Percentiles rank a stretch among this genome's conserved stretches.
Conservation (phyloP, 2,113 vertebrate genomes). For the Lanius ludovicianus region DNA sequence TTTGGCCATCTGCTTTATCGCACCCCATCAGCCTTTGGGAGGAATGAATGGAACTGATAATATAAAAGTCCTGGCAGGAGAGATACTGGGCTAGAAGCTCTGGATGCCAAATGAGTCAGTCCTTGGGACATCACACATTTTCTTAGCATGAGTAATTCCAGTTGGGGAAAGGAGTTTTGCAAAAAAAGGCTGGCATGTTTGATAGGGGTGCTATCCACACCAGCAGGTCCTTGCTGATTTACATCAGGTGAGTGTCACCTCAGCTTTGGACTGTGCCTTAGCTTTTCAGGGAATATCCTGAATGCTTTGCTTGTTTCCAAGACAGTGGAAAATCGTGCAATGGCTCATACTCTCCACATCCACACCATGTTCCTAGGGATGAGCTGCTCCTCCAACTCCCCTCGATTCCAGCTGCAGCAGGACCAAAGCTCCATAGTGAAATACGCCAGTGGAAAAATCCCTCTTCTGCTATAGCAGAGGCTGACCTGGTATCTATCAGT, state of each 20-base stretch:
- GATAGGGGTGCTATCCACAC: not conserved
- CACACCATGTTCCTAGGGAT: not conserved
- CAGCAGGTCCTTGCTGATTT: not conserved
- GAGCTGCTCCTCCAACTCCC: not conserved
- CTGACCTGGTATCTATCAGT: accelerated
- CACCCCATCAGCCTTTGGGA: slow-evolving; percentile 50
- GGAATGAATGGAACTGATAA: slow-evolving; percentile 53
- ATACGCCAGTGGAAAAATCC: not conserved
- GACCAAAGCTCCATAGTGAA: not conserved
- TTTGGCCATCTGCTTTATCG: slow-evolving; percentile 68
- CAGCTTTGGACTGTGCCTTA: not conserved
- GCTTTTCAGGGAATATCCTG: not conserved
- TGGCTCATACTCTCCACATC: not conserved
- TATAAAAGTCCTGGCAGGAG: slow-evolving; percentile 33
- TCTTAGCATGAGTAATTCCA: slow-evolving; percentile 58
- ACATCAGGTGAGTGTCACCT: not conserved
- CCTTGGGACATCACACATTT: slow-evolving; percentile 10
- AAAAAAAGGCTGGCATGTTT: not conserved
- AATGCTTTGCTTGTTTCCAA: not conserved
- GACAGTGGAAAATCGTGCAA: not conserved
- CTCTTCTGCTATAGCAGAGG: not conserved
- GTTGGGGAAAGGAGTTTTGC: slow-evolving; percentile 22
- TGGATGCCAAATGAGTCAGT: slow-evolving; percentile 35
- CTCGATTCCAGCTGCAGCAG: not conserved
- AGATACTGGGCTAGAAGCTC: slow-evolving; percentile 14